Evolutionary conservation across 2,888 invertebrate species (phyloP).

Genomic region (Hydroisotoma schaefferi): DNA sequence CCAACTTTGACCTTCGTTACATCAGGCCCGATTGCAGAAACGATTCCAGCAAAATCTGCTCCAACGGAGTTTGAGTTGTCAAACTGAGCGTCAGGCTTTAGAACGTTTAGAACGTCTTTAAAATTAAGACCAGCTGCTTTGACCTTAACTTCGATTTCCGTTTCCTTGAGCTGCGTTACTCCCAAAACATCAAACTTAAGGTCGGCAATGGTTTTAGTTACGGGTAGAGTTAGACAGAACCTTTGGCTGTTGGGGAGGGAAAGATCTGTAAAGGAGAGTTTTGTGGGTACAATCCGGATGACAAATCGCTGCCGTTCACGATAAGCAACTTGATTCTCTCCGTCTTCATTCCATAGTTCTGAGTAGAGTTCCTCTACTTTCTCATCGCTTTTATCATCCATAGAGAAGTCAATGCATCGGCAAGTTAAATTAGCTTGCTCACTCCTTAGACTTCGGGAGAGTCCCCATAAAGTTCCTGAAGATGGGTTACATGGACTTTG

Average conservation of each 20-base stretch:
- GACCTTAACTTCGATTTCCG: slow-evolving; percentile 29
- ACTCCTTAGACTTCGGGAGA: slow-evolving; percentile 27
- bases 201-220: slow-evolving; percentile 27
- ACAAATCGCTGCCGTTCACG: slow-evolving; percentile 21
- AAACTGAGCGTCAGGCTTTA: slow-evolving; percentile 32
- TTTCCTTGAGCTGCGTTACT: slow-evolving; percentile 11
- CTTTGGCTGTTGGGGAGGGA: slow-evolving; percentile 27
- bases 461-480: slow-evolving; percentile 19
- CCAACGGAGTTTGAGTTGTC: slow-evolving; percentile 28
- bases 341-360: slow-evolving; percentile 33
- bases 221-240: slow-evolving; percentile 24
- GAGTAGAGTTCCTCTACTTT: slow-evolving; percentile 19
- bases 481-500: slow-evolving; percentile 15
- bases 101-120: slow-evolving; percentile 31
- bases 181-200: slow-evolving; percentile 22
- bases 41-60: slow-evolving; percentile 30
- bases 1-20: slow-evolving; percentile 24
- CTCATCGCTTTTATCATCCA: slow-evolving; percentile 23
- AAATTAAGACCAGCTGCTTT: slow-evolving; percentile 34
- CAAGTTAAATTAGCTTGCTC: slow-evolving; percentile 29
- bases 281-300: slow-evolving; percentile 19
- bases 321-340: slow-evolving; percentile 31
- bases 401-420: slow-evolving; percentile 28
- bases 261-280: slow-evolving; percentile 10
- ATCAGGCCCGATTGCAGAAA: slow-evolving; percentile 20